A percentile compares a stretch with the other conserved stretches of the same genome.
These are phyloP conservation scores for Muscicapa comitata DNA, from an alignment of 2,797 vertebrate genomes.

Conservation along the genomic window DNA sequence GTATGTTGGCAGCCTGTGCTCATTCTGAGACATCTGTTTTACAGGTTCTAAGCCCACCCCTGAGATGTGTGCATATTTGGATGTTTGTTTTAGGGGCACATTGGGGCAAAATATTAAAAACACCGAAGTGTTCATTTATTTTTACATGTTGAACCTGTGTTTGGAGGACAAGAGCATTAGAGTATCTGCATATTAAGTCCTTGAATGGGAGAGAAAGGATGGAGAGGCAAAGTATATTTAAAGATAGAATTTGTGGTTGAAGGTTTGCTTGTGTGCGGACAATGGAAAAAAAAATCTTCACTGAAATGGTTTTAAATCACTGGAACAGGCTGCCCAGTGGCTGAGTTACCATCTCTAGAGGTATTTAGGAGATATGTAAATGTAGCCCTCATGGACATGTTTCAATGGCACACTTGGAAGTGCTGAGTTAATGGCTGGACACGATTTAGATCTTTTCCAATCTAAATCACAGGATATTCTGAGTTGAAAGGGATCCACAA, in stretches of 20 bases:
- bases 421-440: background rate
- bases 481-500: background rate
- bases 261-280: background rate
- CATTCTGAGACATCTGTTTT: background rate
- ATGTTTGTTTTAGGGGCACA: background rate
- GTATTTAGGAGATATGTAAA: background rate
- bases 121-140: background rate
- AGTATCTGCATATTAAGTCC: accelerated
- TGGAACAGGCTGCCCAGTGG: background rate
- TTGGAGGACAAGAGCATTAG: background rate
- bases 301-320: background rate
- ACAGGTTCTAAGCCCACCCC: background rate
- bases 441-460: background rate
- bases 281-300: background rate
- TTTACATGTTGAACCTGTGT: background rate
- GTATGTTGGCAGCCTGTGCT: background rate
- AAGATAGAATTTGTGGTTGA: background rate
- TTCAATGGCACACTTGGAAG: background rate
- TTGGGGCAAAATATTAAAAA: background rate
- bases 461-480: background rate
- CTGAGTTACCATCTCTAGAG: background rate
- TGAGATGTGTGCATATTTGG: background rate
- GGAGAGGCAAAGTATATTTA: background rate
- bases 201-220: background rate
- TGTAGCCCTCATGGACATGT: background rate